Evolutionary conservation across 2,888 invertebrate species (phyloP).

Genomic region (Drosophila helvetica): DNA sequence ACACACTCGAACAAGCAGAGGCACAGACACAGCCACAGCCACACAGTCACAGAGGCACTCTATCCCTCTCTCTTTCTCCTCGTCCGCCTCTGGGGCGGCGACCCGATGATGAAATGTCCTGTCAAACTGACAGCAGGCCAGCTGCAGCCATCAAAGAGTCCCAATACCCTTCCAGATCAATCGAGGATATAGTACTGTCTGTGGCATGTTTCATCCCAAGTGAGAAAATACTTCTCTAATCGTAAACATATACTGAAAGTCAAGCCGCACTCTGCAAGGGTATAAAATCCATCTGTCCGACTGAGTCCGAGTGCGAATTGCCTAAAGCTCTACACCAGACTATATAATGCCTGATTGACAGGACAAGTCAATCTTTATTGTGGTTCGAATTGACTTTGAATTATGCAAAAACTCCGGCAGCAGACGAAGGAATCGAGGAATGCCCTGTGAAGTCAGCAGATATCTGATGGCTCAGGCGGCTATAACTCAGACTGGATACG

Average conservation of each 20-base stretch:
- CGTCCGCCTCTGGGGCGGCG: constrained; percentile 44
- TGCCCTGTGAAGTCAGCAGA: background rate
- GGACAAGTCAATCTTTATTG: constrained; percentile 38
- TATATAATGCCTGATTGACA: constrained; percentile 67
- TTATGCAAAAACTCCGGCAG: constrained; percentile 51
- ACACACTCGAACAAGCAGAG: constrained; percentile 7
- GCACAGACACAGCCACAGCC: background rate
- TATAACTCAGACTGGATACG: constrained; percentile 13
- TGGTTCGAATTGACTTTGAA: constrained; percentile 48
- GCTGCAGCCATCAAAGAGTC: constrained; percentile 4
- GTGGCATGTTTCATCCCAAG: no score
- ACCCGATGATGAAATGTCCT: constrained; percentile 45
- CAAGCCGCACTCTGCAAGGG: background rate
- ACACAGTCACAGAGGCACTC: constrained; percentile 35
- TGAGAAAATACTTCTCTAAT: no score
- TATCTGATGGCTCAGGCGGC: background rate
- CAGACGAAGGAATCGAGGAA: background rate
- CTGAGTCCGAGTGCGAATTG: constrained; percentile 36
- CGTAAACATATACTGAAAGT: no score
- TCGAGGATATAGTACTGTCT: background rate
- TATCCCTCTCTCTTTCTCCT: constrained; percentile 52
- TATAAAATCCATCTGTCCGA: constrained; percentile 39
- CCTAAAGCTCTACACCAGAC: constrained; percentile 46
- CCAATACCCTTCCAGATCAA: constrained; percentile 2
- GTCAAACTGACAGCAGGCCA: constrained; percentile 46